Conservation (phyloP, 2,113 vertebrate species). For the Empidonax traillii region DNA sequence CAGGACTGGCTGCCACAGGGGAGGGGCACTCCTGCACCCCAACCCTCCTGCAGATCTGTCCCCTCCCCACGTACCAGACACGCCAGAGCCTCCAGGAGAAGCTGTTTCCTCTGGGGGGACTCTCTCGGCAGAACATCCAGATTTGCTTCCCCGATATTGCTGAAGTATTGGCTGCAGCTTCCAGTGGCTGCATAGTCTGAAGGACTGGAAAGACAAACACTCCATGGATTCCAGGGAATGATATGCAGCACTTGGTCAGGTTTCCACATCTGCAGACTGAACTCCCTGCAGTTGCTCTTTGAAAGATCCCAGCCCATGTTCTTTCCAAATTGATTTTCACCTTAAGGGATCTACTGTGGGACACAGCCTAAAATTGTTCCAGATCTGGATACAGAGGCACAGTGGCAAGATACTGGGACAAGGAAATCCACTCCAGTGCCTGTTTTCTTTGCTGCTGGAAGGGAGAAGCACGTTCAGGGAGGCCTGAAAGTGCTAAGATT, state of each 20-base stretch:
- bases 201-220: slow-evolving; percentile 14
- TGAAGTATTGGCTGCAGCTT: slow-evolving; percentile 54
- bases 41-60: neutral
- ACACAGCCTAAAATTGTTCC: neutral
- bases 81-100: slow-evolving; percentile 38
- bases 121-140: slow-evolving; percentile 10
- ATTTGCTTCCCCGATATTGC: neutral
- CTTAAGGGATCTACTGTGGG: neutral
- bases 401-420: neutral
- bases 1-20: neutral
- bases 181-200: neutral
- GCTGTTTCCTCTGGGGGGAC: neutral
- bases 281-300: neutral
- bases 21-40: neutral
- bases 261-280: neutral
- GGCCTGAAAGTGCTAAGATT: neutral
- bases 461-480: neutral
- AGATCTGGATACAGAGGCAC: neutral
- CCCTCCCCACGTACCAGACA: slow-evolving; percentile 49
- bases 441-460: neutral
- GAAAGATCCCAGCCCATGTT: too few species aligned
- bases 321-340: neutral
- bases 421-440: neutral
- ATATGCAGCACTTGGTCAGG: neutral
- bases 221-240: neutral